Evolutionary conservation across 2,113 vertebrate species (phyloP).

Genomic region (Sturnira hondurensis): DNA sequence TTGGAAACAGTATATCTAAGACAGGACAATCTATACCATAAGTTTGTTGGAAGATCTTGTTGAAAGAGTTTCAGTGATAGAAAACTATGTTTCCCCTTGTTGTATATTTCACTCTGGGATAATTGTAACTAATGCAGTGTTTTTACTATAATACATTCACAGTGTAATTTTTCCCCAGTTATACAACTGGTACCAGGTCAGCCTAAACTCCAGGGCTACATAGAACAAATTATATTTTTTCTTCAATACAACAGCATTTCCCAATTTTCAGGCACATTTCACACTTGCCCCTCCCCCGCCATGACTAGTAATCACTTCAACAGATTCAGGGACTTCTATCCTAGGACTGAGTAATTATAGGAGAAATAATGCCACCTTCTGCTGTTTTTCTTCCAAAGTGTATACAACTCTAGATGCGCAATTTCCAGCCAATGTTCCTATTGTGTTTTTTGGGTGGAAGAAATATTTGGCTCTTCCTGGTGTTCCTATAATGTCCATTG

Average conservation of each 20-base stretch:
- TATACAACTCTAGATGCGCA: background rate
- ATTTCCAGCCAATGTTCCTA: background rate
- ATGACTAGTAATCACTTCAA: background rate
- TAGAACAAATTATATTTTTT: background rate
- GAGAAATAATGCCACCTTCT: background rate
- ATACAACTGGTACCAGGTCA: background rate
- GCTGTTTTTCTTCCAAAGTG: background rate
- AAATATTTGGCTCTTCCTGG: background rate
- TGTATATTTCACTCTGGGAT: background rate
- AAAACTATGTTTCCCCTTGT: background rate
- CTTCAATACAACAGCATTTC: background rate
- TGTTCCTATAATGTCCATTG: background rate
- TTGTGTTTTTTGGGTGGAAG: background rate
- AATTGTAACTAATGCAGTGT: background rate
- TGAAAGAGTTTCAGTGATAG: background rate
- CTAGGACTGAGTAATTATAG: background rate
- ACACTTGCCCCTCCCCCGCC: background rate
- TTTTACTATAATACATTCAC: background rate
- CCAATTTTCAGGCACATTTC: background rate
- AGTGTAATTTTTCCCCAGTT: background rate
- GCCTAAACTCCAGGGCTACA: background rate
- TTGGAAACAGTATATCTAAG: background rate
- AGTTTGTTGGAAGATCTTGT: background rate
- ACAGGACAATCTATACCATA: background rate
- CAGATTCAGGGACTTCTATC: background rate